phyloP scores from a whole-genome alignment of 2,113 vertebrate species.

The Pogona vitticeps region DNA sequence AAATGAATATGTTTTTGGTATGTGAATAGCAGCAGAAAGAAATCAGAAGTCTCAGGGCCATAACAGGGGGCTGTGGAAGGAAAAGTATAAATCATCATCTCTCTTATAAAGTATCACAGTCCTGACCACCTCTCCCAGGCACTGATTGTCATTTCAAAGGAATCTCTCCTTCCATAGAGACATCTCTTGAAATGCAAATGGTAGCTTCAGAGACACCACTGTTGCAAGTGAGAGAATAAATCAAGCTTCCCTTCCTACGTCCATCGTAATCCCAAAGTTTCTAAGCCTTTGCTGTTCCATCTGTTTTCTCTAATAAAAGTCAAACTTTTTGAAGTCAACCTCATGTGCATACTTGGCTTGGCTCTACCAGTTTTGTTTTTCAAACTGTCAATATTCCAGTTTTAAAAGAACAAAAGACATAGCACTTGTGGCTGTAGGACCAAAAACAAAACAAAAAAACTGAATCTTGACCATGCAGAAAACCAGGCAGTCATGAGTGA shows the following conservation, averaged over 20 bases:
- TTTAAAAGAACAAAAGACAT: background rate
- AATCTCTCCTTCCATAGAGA: background rate
- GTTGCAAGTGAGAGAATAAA: background rate
- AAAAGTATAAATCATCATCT: too few species aligned
- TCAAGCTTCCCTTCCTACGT: background rate
- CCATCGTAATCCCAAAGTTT: background rate
- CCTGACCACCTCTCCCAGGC: background rate
- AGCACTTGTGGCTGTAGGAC: background rate
- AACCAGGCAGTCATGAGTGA: background rate
- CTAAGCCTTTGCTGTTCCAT: background rate
- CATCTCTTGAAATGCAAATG: background rate
- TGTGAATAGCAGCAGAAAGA: background rate
- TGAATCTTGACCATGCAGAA: background rate
- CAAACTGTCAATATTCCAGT: background rate
- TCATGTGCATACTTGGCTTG: background rate
- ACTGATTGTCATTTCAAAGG: background rate
- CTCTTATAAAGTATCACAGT: too few species aligned
- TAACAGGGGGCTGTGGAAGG: too few species aligned
- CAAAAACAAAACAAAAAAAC: background rate
- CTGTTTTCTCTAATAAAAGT: background rate
- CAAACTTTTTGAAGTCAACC: background rate
- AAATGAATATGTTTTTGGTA: background rate
- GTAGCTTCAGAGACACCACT: background rate
- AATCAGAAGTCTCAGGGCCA: background rate
- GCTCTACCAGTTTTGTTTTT: background rate